Conservation (phyloP, 2,797 vertebrate species). For the Bryconaethiops microstoma region DNA sequence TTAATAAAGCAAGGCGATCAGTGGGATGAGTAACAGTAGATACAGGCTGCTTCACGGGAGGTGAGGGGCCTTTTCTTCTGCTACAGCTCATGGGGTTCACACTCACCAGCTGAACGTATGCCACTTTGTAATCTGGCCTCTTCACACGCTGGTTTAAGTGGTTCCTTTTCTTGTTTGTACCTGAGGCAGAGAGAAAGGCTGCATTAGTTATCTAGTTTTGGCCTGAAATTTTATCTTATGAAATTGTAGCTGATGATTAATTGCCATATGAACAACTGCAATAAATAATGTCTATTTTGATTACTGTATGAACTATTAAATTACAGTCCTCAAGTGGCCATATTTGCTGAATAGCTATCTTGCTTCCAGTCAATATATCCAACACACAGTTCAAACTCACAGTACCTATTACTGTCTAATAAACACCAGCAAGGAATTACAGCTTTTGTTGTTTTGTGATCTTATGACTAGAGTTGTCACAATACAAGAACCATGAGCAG, state of each 20-base stretch:
- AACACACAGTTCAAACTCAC: too few species aligned
- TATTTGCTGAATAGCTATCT: not conserved
- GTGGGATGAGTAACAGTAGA: constrained; percentile 18
- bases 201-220: not conserved
- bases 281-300: not conserved
- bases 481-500: too few species aligned
- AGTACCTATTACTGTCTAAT: too few species aligned
- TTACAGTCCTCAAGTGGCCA: not conserved
- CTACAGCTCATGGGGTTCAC: not conserved
- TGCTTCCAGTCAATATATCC: not conserved
- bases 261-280: not conserved
- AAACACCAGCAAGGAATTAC: too few species aligned
- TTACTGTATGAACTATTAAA: not conserved
- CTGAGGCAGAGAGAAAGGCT: constrained; percentile 61
- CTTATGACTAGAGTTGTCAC: too few species aligned
- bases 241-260: not conserved
- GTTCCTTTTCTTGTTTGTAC: constrained; percentile 88
- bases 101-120: constrained; percentile 96
- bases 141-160: constrained; percentile 88
- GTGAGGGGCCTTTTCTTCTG: not conserved
- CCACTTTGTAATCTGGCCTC: constrained; percentile 93
- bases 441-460: too few species aligned
- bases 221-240: constrained; percentile 1
- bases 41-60: not conserved
- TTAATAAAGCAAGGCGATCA: constrained; percentile 52